Conservation (phyloP, 2,797 vertebrate genomes). For the Mormyrops boulengeri region DNA sequence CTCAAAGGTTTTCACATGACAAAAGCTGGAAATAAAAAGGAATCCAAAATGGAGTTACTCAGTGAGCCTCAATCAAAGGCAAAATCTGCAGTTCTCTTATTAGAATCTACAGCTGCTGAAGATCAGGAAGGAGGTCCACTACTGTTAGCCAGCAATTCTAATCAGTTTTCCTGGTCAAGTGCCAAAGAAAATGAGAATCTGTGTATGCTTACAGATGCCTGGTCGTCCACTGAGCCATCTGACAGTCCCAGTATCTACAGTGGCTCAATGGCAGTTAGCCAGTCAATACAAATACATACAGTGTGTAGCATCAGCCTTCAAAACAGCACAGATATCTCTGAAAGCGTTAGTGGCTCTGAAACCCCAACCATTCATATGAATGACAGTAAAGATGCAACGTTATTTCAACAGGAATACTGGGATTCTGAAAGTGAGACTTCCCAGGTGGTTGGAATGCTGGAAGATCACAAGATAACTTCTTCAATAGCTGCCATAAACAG, state of each 20-base stretch:
- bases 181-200: constrained; percentile 53
- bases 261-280: constrained; percentile 36
- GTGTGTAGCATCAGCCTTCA: constrained; percentile 45
- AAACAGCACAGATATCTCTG: constrained; percentile 43
- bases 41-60: constrained; percentile 20
- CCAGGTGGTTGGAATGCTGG: not conserved
- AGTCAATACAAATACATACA: constrained; percentile 29
- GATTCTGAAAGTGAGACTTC: constrained; percentile 25
- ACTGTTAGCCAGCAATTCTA: constrained; percentile 33
- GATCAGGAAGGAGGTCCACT: constrained; percentile 38
- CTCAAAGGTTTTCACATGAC: constrained; percentile 44
- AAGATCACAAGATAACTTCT: not conserved
- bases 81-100: constrained; percentile 30
- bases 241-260: constrained; percentile 49
- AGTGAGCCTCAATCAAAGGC: constrained; percentile 17
- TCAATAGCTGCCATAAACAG: not conserved
- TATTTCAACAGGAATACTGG: constrained; percentile 33
- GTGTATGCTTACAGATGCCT: constrained; percentile 58
- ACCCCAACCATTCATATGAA: constrained; percentile 32
- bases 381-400: constrained; percentile 37
- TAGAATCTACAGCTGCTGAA: constrained; percentile 31
- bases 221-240: constrained; percentile 67
- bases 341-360: constrained; percentile 32
- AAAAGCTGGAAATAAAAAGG: constrained; percentile 26
- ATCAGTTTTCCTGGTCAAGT: constrained; percentile 44